These are phyloP conservation scores for Amazona ochrocephala DNA, from an alignment of 2,797 vertebrate genomes.

Conservation along the genomic window DNA sequence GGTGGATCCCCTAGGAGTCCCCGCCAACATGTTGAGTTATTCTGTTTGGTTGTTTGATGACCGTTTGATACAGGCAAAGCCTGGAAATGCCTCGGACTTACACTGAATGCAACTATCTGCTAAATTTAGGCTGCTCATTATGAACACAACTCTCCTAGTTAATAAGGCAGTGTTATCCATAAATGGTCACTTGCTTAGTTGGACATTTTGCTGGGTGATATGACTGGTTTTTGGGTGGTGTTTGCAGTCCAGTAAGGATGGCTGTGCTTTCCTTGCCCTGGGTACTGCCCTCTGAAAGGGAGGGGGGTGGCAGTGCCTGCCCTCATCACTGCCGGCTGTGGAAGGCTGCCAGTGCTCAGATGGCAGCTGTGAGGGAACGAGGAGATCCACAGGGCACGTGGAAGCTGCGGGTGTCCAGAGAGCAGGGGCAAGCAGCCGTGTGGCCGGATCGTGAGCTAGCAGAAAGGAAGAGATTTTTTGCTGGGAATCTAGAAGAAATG, in stretches of 20 bases:
- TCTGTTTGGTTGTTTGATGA: neutral
- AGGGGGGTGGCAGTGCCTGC: neutral
- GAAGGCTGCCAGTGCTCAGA: neutral
- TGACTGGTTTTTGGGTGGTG: neutral
- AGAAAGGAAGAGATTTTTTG: neutral
- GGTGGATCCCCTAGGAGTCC: neutral
- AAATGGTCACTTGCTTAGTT: neutral
- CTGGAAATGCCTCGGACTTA: neutral
- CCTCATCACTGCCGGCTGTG: neutral
- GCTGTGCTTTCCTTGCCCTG: neutral
- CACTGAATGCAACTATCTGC: neutral
- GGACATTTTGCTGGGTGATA: accelerated
- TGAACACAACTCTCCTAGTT: neutral
- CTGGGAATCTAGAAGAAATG: neutral
- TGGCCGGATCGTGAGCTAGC: neutral
- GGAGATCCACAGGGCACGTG: neutral
- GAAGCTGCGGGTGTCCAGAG: neutral
- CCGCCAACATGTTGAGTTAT: neutral
- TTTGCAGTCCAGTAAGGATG: neutral
- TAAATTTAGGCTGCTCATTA: neutral
- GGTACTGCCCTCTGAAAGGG: neutral
- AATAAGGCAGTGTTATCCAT: neutral
- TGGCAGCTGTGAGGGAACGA: neutral
- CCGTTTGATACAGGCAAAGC: neutral
- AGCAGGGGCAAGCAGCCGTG: neutral